A percentile compares a stretch with the other conserved stretches of the same genome.
Evolutionary conservation across 2,888 invertebrate genomes (phyloP).

Genomic region (Eugnorisma glareosa): DNA sequence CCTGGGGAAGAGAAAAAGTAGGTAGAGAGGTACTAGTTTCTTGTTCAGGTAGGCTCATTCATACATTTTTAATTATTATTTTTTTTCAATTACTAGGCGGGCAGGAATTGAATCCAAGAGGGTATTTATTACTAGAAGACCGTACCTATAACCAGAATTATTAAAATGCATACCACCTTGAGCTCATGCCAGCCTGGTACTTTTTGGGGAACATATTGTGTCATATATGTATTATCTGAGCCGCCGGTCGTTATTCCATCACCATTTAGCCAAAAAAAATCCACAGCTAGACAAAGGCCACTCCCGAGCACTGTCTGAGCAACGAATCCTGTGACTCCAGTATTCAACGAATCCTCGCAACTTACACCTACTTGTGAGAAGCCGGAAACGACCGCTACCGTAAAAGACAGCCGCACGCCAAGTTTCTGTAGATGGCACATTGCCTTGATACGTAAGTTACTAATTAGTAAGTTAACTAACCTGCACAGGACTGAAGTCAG

Average conservation of each 20-base stretch:
- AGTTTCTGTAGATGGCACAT: not conserved
- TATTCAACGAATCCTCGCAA: not conserved
- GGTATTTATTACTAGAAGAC: too few relatives aligned
- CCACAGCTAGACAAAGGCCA: not conserved
- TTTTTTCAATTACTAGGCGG: too few relatives aligned
- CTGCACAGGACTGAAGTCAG: slow-evolving; percentile 99
- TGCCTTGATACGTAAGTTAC: not conserved
- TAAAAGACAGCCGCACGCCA: not conserved
- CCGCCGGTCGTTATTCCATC: not conserved
- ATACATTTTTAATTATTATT: too few relatives aligned
- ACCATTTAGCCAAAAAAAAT: not conserved
- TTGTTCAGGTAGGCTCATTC: not conserved
- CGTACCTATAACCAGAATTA: too few relatives aligned
- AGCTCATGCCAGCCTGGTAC: too few relatives aligned
- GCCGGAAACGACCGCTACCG: not conserved
- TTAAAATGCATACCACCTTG: too few relatives aligned
- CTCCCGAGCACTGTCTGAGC: not conserved
- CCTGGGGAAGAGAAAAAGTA: slow-evolving; percentile 84
- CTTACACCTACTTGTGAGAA: not conserved
- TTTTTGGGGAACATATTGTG: too few relatives aligned
- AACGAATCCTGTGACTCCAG: not conserved
- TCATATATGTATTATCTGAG: too few relatives aligned
- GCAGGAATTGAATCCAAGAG: too few relatives aligned
- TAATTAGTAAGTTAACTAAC: slow-evolving; percentile 80
- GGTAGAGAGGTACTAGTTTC: not conserved